phyloP scores from a whole-genome alignment of 2,113 vertebrate genomes.

The Otocyon megalotis region DNA sequence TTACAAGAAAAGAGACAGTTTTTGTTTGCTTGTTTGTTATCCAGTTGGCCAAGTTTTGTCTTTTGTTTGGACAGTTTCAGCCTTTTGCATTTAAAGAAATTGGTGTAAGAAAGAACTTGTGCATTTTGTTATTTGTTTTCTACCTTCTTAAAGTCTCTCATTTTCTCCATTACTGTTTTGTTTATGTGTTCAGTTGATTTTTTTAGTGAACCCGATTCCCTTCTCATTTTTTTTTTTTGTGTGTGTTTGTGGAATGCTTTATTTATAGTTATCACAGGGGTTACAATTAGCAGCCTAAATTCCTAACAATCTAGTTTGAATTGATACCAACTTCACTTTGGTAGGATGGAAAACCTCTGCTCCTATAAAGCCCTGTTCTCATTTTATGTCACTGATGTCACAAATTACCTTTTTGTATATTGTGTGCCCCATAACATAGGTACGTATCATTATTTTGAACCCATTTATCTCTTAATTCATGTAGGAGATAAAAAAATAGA shows the following conservation, averaged over 20 bases:
- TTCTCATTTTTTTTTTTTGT: not conserved
- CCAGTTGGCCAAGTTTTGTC: not conserved
- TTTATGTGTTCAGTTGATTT: not conserved
- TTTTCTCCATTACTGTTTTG: not conserved
- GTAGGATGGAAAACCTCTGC: not conserved
- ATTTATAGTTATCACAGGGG: not conserved
- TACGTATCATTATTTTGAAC: not conserved
- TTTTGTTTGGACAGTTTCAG: not conserved
- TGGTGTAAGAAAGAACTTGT: not conserved
- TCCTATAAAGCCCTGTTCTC: not conserved
- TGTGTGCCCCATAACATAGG: not conserved
- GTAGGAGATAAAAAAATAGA: not conserved
- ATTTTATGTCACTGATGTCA: not conserved
- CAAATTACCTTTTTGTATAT: not conserved
- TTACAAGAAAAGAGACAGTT: not conserved
- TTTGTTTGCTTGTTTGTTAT: not conserved
- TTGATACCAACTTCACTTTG: not conserved
- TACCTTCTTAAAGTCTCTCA: not conserved
- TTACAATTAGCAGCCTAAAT: not conserved
- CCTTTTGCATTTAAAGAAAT: constrained; percentile 6
- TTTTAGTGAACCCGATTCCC: not conserved
- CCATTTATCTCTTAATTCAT: not conserved
- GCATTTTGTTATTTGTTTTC: not conserved
- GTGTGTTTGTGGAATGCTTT: not conserved
- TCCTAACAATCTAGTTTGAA: not conserved